Evolutionary conservation across 2,797 vertebrate genomes (phyloP), one percentile per base, ranked within the genome.

Genomic region (Myiotriccus ornatus): DNA sequence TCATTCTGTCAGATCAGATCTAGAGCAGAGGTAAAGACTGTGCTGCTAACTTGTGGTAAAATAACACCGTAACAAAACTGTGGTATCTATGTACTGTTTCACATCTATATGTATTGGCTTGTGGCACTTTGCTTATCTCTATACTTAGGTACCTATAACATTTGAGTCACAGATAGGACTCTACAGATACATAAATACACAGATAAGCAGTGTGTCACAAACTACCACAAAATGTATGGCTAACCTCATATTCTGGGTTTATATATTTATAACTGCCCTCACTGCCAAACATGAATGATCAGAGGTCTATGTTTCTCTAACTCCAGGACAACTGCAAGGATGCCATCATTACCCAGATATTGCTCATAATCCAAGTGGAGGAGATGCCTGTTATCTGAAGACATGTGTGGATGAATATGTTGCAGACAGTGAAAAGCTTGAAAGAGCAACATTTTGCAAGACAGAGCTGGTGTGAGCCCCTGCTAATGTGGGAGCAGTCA

Each of bases 1-100:
- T 74, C 70, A 50, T 70, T 73, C 83, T 76, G 80, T 92, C 94
- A 95, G 52, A 79, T 69, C 80, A 86, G 57, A 88, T 88, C 43
- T 84, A 56, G 50, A 70, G 47, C 68, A 49, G 56, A 84, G 27
- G 49, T 11, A 16, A 83, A 67, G 67, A 59, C 12, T 23, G 16
- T 57, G 37, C 47, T 87, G 59, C 70, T 89, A 82, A 79, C 47
- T 63, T 87, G 63, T 25, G 46, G 69, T 34, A 60, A 93, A 92
- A 90, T 23, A 85, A 20, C 50, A 78, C 22, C 3, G 3, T 23
- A 57, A 86, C 47, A 49, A 41, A 70, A n/a, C 9, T n/a, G 28
- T 15, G 22, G 14, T 50, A 37, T 32, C 62, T 49, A 12, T 2
- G 8, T 47, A 6, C 37, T 11, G 3, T 35, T 90, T 79, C 52